A percentile compares a stretch with the other conserved stretches of the same genome.
These are phyloP conservation scores for Amphiprion ocellaris DNA, from an alignment of 2,113 vertebrate species.

Conservation along the genomic window DNA sequence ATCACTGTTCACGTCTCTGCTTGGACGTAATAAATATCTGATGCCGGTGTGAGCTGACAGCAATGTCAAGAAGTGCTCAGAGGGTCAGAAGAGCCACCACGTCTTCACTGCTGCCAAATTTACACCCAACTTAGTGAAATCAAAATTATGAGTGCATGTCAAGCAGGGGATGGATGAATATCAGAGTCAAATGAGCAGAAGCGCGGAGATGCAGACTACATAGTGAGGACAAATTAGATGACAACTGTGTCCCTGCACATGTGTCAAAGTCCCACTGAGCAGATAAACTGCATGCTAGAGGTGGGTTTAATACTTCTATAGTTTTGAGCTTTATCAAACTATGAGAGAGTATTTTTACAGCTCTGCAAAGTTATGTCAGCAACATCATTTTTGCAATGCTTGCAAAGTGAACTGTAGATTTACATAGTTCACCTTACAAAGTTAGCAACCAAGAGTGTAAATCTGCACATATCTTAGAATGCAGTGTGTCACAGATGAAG, in stretches of 20 bases:
- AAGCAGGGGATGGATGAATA: conserved; percentile 19
- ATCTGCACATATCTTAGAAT: too few relatives aligned
- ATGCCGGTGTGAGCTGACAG: conserved; percentile 33
- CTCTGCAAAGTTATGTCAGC: too few relatives aligned
- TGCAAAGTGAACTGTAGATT: too few relatives aligned
- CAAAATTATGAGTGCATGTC: conserved; percentile 20
- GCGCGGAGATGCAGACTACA: background rate
- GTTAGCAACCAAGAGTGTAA: too few relatives aligned
- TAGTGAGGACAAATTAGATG: background rate
- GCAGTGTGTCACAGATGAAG: too few relatives aligned
- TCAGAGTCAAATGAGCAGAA: background rate
- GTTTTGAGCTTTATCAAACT: too few relatives aligned
- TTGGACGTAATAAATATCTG: conserved; percentile 37
- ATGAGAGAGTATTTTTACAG: too few relatives aligned
- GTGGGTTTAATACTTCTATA: too few relatives aligned
- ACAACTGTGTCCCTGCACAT: background rate
- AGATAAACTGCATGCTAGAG: too few relatives aligned
- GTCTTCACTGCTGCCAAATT: conserved; percentile 21
- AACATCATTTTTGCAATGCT: too few relatives aligned
- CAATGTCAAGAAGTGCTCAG: conserved; percentile 5
- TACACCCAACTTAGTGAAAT: conserved; percentile 15
- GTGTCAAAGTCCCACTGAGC: too few relatives aligned
- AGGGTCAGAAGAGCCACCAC: conserved; percentile 31
- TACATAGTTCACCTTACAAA: too few relatives aligned
- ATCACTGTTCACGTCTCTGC: conserved; percentile 22